Evolutionary conservation across 1,140 invertebrate species (phyloP), one percentile per base, ranked within the genome.

Genomic region (Leptinotarsa defecta): DNA sequence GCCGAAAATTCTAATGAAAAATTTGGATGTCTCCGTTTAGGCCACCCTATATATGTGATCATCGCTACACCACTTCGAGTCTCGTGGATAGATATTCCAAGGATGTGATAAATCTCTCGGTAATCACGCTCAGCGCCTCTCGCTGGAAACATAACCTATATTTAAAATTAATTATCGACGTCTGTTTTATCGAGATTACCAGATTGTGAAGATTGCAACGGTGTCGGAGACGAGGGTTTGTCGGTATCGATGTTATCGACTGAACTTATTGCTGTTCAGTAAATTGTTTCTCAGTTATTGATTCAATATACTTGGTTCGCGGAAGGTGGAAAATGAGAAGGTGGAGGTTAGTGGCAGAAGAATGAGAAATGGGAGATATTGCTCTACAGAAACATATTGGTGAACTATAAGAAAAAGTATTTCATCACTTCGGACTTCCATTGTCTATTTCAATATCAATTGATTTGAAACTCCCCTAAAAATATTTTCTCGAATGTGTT

Each of bases 101-200:
- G 52, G 52, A 57, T 57, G n/a, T 19, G 52, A 57, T 57, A 57
- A 57, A 57, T 57, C 52, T 57, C 52, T 19, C n/a, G 15, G 52
- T 57, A 57, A 57, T 57, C 52, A 57, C 52, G n/a, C 52, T 57
- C 52, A 57, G 52, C 52, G 52, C 52, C 15, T 57, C 52, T 57
- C 52, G 52, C 52, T 57, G 52, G 52, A 57, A 57, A 57, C 52
- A 57, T 57, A 57, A 57, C 52, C 52, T 57, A 57, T 57, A 57
- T 57, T 57, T 57, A 57, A 57, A 57, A 57, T 57, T 57, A 57
- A 57, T 57, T 57, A 57, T 57, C 52, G 52, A 57, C 52, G 52
- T 57, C 52, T 5, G 52, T 57, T 57, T 57, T 57, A 57, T 57
- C 52, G n/a, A 57, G 52, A 57, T 57, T 57, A 19, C 52, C 15